Percentiles rank a stretch among this genome's conserved stretches.
These are phyloP conservation scores for Artibeus lituratus DNA, from an alignment of 2,797 vertebrate genomes.

Conservation along the genomic window DNA sequence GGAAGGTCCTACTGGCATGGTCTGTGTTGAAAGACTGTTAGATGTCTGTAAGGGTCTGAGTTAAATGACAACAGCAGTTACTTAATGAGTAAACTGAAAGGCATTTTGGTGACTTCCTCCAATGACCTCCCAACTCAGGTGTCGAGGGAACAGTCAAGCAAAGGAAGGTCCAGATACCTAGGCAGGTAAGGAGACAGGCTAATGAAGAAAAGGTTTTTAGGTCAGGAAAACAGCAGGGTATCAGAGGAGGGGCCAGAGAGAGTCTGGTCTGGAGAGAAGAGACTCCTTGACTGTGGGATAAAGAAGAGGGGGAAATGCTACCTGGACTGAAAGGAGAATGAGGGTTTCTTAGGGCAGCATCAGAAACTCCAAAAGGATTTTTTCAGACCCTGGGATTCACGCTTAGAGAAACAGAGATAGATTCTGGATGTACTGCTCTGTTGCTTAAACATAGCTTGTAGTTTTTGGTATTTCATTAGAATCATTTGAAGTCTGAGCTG, in stretches of 20 bases:
- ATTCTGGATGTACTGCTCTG: not conserved
- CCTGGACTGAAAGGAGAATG: not conserved
- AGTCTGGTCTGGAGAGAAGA: not conserved
- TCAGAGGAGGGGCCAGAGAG: not conserved
- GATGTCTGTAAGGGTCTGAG: too few species aligned
- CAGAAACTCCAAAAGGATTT: not conserved
- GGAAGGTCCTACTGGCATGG: not conserved
- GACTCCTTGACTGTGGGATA: not conserved
- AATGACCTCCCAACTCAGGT: not conserved
- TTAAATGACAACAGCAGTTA: not conserved
- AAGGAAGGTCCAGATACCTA: not conserved
- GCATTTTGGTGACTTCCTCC: not conserved
- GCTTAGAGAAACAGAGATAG: not conserved
- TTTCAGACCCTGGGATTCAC: not conserved
- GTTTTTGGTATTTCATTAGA: not conserved
- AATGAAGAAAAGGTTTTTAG: not conserved
- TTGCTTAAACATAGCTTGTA: not conserved
- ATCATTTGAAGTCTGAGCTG: not conserved
- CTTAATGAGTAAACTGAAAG: slow-evolving; percentile 35
- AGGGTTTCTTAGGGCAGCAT: not conserved
- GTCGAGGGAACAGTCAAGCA: not conserved
- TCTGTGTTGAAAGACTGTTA: not conserved
- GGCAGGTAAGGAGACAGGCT: slow-evolving; percentile 3
- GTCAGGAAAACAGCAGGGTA: not conserved
- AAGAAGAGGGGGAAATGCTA: not conserved